Conservation (phyloP, 2,113 vertebrate genomes). For the Tricholaema leucomelas region DNA sequence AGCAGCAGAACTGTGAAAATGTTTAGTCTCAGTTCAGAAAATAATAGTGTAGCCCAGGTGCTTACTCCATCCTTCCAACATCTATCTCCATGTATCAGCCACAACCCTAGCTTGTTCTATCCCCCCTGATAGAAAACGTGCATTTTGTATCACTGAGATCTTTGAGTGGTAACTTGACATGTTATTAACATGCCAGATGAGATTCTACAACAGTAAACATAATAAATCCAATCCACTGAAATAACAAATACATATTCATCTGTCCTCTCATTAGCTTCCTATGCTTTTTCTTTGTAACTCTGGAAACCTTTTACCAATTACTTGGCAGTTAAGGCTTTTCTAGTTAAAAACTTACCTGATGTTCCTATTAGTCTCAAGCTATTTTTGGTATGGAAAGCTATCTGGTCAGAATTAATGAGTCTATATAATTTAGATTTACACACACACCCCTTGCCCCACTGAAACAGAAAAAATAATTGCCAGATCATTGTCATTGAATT, state of each 20-base stretch:
- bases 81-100: background rate
- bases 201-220: background rate
- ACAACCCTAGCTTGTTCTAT: background rate
- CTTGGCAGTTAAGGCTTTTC: background rate
- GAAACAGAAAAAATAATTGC: background rate
- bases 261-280: background rate
- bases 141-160: background rate
- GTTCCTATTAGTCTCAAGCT: background rate
- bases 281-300: background rate
- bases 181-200: background rate
- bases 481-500: background rate
- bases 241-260: conserved; percentile 13
- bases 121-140: background rate
- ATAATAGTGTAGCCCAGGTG: background rate
- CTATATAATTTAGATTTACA: background rate
- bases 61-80: background rate
- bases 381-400: background rate
- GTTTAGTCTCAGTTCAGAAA: conserved; percentile 55
- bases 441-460: background rate
- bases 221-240: background rate
- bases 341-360: background rate
- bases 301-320: background rate
- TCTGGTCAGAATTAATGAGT: background rate
- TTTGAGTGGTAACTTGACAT: background rate
- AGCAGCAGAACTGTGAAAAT: conserved; percentile 52